Percentiles rank a stretch among this genome's conserved stretches.
Conservation (phyloP, 2,888 invertebrate species). For the Agriopis leucophaearia region DNA sequence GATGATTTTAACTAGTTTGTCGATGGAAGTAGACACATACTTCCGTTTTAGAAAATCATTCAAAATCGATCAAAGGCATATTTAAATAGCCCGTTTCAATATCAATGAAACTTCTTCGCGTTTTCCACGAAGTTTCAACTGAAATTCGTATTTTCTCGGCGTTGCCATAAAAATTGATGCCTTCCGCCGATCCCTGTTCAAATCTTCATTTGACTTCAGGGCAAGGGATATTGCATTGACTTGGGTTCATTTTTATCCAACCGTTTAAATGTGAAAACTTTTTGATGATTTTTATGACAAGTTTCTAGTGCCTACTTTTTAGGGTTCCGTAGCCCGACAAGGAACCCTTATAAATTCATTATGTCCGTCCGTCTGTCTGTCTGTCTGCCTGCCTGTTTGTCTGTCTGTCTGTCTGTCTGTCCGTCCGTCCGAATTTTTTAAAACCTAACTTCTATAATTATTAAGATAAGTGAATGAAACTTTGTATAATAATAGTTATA, state of each 20-base stretch:
- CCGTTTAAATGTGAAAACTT: conserved; percentile 7
- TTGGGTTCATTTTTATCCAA: conserved; percentile 1
- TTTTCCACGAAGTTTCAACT: conserved; percentile 43
- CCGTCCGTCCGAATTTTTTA: no score
- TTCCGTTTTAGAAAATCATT: not conserved
- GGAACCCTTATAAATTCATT: no score
- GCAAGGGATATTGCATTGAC: conserved; percentile 20
- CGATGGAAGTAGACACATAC: not conserved
- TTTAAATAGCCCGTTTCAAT: conserved; percentile 6
- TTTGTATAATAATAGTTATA: no score
- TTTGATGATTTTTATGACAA: not conserved
- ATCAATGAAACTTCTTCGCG: conserved; percentile 20
- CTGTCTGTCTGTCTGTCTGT: no score
- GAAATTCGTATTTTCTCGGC: conserved; percentile 53
- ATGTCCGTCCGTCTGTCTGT: no score
- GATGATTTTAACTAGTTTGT: no score
- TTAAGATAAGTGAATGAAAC: no score
- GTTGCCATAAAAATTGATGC: conserved; percentile 62
- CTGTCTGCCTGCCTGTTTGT: no score
- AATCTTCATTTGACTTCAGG: conserved; percentile 52
- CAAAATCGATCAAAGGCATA: not conserved
- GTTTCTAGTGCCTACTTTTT: no score
- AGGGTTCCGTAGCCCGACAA: no score
- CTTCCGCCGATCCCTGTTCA: conserved; percentile 52
- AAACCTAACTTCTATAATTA: no score